A percentile compares a stretch with the other conserved stretches of the same genome.
Evolutionary conservation across 1,140 invertebrate species (phyloP).

Genomic region (Drosophila pruinosa): DNA sequence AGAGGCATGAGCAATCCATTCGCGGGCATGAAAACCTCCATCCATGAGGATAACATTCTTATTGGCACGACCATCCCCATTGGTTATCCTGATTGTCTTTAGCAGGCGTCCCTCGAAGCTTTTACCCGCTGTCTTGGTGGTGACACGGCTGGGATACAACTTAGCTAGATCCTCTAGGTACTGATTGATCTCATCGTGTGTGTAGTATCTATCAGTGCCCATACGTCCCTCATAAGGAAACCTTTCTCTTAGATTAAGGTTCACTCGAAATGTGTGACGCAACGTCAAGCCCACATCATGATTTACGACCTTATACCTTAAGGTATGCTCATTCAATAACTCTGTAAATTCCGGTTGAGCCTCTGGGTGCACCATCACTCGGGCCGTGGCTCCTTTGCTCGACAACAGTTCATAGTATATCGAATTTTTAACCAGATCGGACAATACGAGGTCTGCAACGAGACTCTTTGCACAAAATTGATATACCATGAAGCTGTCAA

Average conservation of each 20-base stretch:
- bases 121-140: slow-evolving; percentile 82
- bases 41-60: slow-evolving; percentile 85
- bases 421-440: background rate
- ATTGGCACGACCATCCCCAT: slow-evolving; percentile 56
- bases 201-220: slow-evolving; percentile 69
- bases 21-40: slow-evolving; percentile 86
- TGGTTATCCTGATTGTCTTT: slow-evolving; percentile 84
- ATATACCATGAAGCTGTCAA: background rate
- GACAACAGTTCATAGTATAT: background rate
- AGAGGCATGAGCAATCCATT: slow-evolving; percentile 88
- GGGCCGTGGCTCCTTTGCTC: background rate
- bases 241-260: background rate
- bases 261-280: background rate
- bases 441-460: background rate
- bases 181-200: slow-evolving; percentile 83
- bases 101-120: slow-evolving; percentile 84
- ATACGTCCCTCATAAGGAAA: slow-evolving; percentile 47
- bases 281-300: background rate
- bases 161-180: slow-evolving; percentile 83
- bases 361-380: background rate
- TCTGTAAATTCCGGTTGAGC: background rate
- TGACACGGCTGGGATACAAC: slow-evolving; percentile 82
- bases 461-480: too few relatives aligned
- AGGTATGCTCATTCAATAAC: background rate
- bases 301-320: background rate